These are phyloP conservation scores for Zaprionus camerounensis DNA, from an alignment of 1,140 invertebrate species.

Conservation along the genomic window DNA sequence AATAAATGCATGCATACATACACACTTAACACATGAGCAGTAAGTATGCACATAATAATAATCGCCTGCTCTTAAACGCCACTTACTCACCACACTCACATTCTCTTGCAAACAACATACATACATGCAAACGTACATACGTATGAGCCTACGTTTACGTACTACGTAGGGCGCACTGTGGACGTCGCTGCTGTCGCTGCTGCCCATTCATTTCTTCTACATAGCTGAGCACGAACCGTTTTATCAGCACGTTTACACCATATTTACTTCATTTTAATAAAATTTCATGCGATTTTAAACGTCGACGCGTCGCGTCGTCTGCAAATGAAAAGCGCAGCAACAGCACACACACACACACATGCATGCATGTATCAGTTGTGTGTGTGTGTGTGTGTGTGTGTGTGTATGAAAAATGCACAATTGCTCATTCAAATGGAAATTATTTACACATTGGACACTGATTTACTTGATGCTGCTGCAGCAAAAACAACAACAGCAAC, in stretches of 20 bases:
- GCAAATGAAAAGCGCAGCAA: conserved; percentile 71
- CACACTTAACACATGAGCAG: background rate
- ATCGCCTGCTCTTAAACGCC: conserved; percentile 29
- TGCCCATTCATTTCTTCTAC: conserved; percentile 68
- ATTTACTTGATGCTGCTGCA: conserved; percentile 73
- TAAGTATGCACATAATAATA: conserved; percentile 24
- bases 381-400: conserved; percentile 47
- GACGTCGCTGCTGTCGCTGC: conserved; percentile 11
- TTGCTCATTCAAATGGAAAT: conserved; percentile 84
- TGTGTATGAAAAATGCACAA: conserved; percentile 76
- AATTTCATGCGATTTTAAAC: conserved; percentile 84
- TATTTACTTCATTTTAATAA: conserved; percentile 84
- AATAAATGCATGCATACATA: background rate
- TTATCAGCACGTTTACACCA: conserved; percentile 84
- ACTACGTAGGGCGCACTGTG: conserved; percentile 8
- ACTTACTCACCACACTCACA: conserved; percentile 1
- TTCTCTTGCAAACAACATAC: background rate
- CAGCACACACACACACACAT: conserved; percentile 10
- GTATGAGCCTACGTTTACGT: background rate
- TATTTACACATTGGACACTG: conserved; percentile 84
- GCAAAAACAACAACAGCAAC: conserved; percentile 44
- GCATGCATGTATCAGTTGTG: conserved; percentile 6
- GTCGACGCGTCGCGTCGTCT: conserved; percentile 64
- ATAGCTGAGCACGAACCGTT: conserved; percentile 79
- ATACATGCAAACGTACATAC: background rate